Conservation (phyloP, 2,113 vertebrate genomes). For the Atractosteus spatula region DNA sequence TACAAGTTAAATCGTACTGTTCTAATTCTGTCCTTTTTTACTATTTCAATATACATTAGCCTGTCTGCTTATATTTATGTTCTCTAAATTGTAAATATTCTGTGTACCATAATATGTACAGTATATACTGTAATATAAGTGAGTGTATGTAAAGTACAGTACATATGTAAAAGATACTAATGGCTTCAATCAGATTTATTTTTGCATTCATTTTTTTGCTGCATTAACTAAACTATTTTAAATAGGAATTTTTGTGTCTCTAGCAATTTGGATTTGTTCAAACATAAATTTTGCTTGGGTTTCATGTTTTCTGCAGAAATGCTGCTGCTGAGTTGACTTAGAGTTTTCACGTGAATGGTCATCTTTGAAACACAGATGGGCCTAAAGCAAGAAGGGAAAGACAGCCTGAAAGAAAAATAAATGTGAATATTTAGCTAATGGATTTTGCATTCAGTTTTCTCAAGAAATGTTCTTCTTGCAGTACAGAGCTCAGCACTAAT, state of each 20-base stretch:
- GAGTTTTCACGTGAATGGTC: not conserved
- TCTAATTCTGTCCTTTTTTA: slow-evolving; percentile 21
- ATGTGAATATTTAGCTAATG: slow-evolving; percentile 1
- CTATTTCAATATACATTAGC: slow-evolving; percentile 11
- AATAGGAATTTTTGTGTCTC: slow-evolving; percentile 16
- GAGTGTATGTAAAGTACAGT: not conserved
- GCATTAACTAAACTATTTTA: slow-evolving; percentile 22
- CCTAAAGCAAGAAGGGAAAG: not conserved
- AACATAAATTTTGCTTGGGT: slow-evolving; percentile 19
- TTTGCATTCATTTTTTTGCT: slow-evolving; percentile 21
- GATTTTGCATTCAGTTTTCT: slow-evolving; percentile 10
- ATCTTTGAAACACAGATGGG: not conserved
- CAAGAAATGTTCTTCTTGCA: not conserved
- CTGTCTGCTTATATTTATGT: slow-evolving; percentile 12
- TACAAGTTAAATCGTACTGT: slow-evolving; percentile 6
- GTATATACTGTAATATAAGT: slow-evolving; percentile 25
- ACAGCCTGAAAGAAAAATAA: not conserved
- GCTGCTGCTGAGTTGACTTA: slow-evolving; percentile 8
- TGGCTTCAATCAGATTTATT: slow-evolving; percentile 13
- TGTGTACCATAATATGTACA: too few species aligned
- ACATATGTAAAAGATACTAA: slow-evolving; percentile 22
- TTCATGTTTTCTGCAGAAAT: slow-evolving; percentile 17
- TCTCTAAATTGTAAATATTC: too few species aligned
- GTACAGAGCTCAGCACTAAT: not conserved
- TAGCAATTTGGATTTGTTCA: slow-evolving; percentile 27